phyloP scores from a whole-genome alignment of 2,113 vertebrate species.

The Numida meleagris region DNA sequence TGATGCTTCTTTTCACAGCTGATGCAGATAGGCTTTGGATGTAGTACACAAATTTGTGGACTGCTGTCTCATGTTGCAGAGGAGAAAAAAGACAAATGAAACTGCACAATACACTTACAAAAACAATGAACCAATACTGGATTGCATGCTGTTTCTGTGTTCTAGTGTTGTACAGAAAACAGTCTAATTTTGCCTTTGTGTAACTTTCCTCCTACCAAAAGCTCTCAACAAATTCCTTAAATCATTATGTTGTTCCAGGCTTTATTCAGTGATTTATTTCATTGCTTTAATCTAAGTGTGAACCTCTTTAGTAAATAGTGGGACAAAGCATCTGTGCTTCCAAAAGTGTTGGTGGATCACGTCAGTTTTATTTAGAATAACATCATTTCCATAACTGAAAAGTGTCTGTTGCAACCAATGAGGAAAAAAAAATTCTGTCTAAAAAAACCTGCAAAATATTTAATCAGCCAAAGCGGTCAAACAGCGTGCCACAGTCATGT shows the following conservation, averaged over 20 bases:
- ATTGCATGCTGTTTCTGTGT: neutral
- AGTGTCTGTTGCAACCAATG: conserved; percentile 17
- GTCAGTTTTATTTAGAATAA: conserved; percentile 69
- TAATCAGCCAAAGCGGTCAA: neutral
- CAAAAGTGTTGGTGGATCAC: conserved; percentile 65
- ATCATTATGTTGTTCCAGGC: conserved; percentile 49
- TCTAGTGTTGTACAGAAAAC: neutral
- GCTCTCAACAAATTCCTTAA: conserved; percentile 38
- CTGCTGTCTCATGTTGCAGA: neutral
- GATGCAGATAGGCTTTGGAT: neutral
- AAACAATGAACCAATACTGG: neutral
- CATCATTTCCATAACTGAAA: conserved; percentile 51
- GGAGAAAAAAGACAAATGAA: neutral
- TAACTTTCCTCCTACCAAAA: conserved; percentile 26
- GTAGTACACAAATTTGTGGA: neutral
- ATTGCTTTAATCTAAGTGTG: conserved; percentile 70
- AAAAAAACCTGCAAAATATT: neutral
- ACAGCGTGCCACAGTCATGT: accelerated
- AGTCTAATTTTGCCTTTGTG: conserved; percentile 19
- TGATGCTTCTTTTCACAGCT: neutral
- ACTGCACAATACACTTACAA: neutral
- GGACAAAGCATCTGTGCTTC: conserved; percentile 74
- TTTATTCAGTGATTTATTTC: conserved; percentile 70
- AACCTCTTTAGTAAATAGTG: conserved; percentile 72
- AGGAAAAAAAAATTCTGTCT: neutral